These are phyloP conservation scores for Nerophis ophidion DNA, from an alignment of 2,113 vertebrate species.

Conservation along the genomic window DNA sequence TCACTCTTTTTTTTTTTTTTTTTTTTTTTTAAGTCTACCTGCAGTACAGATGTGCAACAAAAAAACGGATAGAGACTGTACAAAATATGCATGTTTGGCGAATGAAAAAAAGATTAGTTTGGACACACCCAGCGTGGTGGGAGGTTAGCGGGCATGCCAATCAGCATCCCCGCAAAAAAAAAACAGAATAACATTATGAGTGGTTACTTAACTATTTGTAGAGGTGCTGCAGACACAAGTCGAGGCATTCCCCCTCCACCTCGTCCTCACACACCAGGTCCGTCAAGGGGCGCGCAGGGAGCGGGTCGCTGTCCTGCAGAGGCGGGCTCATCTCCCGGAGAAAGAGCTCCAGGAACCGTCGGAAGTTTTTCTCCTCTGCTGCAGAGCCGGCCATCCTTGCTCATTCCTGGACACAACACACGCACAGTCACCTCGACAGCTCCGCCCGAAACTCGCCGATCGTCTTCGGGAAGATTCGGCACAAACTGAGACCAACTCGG, in stretches of 20 bases:
- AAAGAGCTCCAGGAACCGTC: conserved; percentile 94
- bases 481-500: background rate
- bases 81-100: background rate
- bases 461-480: background rate
- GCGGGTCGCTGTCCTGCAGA: conserved; percentile 83
- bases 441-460: conserved; percentile 14
- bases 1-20: conserved; percentile 44
- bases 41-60: conserved; percentile 13
- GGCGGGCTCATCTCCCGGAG: conserved; percentile 90
- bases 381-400: conserved; percentile 87
- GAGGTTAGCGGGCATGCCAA: conserved; percentile 13
- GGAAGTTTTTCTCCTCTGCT: conserved; percentile 95
- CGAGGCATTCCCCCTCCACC: conserved; percentile 93
- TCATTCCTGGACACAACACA: conserved; percentile 77
- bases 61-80: background rate
- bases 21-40: conserved; percentile 10
- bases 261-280: conserved; percentile 88
- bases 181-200: conserved; percentile 3
- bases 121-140: conserved; percentile 31
- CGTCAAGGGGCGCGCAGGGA: conserved; percentile 76
- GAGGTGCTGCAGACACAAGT: conserved; percentile 96
- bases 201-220: conserved; percentile 97
- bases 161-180: background rate
- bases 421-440: conserved; percentile 52
- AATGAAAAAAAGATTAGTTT: background rate